Evolutionary conservation across 2,888 invertebrate species (phyloP), one percentile per base, ranked within the genome.

Genomic region (Ametastegia equiseti): DNA sequence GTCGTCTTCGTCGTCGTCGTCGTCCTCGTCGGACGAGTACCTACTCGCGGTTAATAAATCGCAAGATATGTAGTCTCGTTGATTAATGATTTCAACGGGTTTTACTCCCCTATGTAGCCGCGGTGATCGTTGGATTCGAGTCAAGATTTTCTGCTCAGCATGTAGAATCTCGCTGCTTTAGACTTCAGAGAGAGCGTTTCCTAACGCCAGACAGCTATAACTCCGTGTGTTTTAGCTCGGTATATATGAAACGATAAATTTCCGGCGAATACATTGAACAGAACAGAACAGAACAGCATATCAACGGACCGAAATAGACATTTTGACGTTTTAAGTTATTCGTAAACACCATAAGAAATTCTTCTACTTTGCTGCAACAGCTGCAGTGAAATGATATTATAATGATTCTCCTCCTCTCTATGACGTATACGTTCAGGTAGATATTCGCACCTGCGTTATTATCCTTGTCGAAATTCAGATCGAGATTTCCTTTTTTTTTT

Each of bases 31-130:
- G n/a, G n/a, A n/a, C n/a, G n/a, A n/a, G 54, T 54, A 54, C 15
- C 9, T 39, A 19, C 33, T 60, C 30, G 60, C 27, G 27, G 30
- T 33, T 65, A 60, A 0, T 23, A 71, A 45, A 71, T 13, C 23
- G 69, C 65, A 13, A 33, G 2, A 65, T 36, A 65, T 65, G 13
- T 60, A 39, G 36, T 36, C 36, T 19, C 3, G n/a, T 71, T 71
- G 69, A 71, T 71, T 71, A 45, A 71, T 71, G 42, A 71, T 71
- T 71, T 42, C 30, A 30, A 71, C 67, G 67, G 13, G 65, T 65
- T 15, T 39, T 65, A 15, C 19, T 13, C 45, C 45, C 7, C 30
- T n/a, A n/a, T n/a, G n/a, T n/a, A n/a, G n/a, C 15, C 19, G 7
- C 36, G n/a, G 7, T 9, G 69, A 71, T 71, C 69, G 30, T 71